phyloP scores from a whole-genome alignment of 2,113 vertebrate species.

The Axis porcinus region DNA sequence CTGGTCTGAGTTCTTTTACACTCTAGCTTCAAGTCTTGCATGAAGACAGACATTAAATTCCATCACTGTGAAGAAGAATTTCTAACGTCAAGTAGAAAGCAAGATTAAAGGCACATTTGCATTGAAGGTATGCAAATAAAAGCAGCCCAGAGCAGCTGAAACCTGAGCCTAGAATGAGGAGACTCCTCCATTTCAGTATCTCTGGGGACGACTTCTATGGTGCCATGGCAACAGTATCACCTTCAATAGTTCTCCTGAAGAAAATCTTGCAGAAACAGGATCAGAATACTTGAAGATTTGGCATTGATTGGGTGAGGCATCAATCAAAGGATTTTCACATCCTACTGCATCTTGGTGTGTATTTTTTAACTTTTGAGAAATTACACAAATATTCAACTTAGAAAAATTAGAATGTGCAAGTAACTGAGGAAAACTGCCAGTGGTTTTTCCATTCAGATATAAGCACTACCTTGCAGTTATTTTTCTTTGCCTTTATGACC shows the following conservation, averaged over 20 bases:
- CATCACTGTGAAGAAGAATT: background rate
- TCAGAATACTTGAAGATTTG: background rate
- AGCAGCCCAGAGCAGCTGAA: background rate
- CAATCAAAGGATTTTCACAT: background rate
- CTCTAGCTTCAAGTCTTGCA: background rate
- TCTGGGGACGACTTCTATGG: background rate
- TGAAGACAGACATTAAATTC: background rate
- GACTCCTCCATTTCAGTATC: constrained; percentile 7
- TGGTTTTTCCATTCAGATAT: background rate
- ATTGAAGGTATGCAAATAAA: constrained; percentile 10
- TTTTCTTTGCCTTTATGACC: background rate
- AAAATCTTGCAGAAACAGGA: constrained; percentile 29
- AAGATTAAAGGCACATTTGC: background rate
- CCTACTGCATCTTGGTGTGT: background rate
- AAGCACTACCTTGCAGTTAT: background rate
- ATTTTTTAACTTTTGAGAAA: constrained; percentile 33
- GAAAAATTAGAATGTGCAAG: background rate
- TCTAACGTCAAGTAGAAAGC: background rate
- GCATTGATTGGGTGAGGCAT: background rate
- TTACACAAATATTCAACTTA: background rate
- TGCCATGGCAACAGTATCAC: constrained; percentile 47
- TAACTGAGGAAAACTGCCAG: background rate
- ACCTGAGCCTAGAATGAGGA: background rate
- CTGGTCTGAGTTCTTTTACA: background rate
- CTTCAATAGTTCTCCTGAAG: background rate